A percentile compares a stretch with the other conserved stretches of the same genome.
phyloP scores from a whole-genome alignment of 2,797 vertebrate species.

The Ctenochaetus hawaiiensis region DNA sequence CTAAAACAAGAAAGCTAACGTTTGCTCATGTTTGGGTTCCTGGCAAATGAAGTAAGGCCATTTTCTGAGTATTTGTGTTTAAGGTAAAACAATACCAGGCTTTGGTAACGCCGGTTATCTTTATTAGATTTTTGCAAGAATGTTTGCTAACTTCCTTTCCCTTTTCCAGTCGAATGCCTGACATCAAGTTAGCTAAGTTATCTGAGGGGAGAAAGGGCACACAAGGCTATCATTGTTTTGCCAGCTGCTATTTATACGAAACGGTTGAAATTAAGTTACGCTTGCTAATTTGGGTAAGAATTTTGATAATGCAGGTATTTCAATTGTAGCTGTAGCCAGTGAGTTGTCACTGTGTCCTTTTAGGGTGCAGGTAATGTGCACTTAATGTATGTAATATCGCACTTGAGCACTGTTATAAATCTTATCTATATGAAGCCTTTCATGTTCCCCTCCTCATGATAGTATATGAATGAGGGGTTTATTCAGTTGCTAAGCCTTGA shows the following conservation, averaged over 20 bases:
- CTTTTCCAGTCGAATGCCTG: background rate
- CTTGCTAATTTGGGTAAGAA: background rate
- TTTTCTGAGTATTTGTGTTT: background rate
- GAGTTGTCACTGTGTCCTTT: background rate
- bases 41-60: background rate
- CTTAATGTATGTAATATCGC: background rate
- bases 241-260: background rate
- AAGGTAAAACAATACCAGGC: background rate
- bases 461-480: background rate
- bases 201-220: background rate
- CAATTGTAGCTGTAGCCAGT: background rate
- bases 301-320: background rate
- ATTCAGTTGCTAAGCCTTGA: too few relatives aligned
- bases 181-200: constrained; percentile 4
- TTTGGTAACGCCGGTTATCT: background rate
- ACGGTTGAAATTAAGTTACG: background rate
- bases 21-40: background rate
- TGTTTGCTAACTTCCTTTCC: background rate
- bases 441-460: background rate
- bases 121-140: background rate
- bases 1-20: constrained; percentile 36
- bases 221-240: constrained; percentile 12
- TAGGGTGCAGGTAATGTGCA: background rate
- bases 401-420: background rate
- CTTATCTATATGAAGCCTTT: background rate